A percentile compares a stretch with the other conserved stretches of the same genome.
Evolutionary conservation across 2,797 vertebrate species (phyloP).

Genomic region (Chrosomus eos): DNA sequence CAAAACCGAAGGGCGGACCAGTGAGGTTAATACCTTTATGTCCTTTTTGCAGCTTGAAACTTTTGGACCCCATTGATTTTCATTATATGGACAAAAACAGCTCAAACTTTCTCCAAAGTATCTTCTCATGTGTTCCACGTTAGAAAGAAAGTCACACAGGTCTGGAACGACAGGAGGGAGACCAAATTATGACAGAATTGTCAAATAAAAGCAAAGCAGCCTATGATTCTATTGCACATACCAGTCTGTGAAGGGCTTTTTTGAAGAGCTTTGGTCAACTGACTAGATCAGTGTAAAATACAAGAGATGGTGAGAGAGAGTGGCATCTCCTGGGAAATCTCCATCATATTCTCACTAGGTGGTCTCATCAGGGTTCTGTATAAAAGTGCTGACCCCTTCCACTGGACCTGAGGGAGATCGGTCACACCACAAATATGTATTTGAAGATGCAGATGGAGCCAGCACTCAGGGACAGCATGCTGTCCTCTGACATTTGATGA

Average conservation of each 20-base stretch:
- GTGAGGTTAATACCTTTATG: neutral
- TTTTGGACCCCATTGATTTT: neutral
- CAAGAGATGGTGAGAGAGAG: neutral
- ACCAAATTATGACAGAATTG: neutral
- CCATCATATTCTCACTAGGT: neutral
- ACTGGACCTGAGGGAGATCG: constrained; percentile 37
- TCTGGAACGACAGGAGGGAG: neutral
- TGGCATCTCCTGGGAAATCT: neutral
- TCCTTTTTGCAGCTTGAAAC: neutral
- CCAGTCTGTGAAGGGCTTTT: neutral
- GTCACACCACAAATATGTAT: constrained; percentile 37
- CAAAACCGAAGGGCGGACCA: neutral
- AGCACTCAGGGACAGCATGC: constrained; percentile 31
- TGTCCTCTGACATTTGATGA: constrained; percentile 54
- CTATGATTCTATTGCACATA: neutral
- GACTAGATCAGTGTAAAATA: neutral
- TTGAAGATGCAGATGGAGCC: constrained; percentile 36
- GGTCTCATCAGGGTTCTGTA: constrained; percentile 38
- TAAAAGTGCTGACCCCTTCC: constrained; percentile 36
- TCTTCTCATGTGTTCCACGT: neutral
- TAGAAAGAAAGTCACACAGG: neutral
- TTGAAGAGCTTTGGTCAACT: constrained; percentile 2
- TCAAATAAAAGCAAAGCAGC: neutral
- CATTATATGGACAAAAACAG: neutral
- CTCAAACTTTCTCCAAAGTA: neutral